Evolutionary conservation across 2,113 vertebrate species (phyloP).

Genomic region (Xiphophorus hellerii): DNA sequence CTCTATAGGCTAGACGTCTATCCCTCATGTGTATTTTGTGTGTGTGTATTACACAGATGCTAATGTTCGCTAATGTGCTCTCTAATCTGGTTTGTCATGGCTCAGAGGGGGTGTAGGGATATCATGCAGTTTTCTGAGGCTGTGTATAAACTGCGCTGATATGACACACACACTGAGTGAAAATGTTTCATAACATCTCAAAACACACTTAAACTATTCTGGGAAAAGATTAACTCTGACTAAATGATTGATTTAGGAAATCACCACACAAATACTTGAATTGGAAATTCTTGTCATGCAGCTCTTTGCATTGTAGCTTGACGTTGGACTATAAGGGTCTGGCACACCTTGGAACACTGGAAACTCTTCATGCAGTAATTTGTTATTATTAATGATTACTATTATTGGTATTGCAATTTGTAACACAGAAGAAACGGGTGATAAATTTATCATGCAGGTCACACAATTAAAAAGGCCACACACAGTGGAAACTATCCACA

Average conservation of each 20-base stretch:
- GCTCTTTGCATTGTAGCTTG: neutral
- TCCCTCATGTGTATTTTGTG: conserved; percentile 8
- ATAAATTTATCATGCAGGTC: neutral
- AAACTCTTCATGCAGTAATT: too few species aligned
- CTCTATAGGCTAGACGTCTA: conserved; percentile 15
- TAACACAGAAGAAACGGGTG: neutral
- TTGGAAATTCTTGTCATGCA: neutral
- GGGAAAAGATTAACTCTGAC: conserved; percentile 1
- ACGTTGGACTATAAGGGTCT: neutral
- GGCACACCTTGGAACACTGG: neutral
- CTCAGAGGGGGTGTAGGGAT: conserved; percentile 27
- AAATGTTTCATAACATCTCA: conserved; percentile 30
- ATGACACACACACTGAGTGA: conserved; percentile 36
- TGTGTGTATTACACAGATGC: conserved; percentile 44
- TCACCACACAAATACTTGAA: neutral
- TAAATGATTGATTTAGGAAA: neutral
- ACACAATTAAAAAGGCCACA: neutral
- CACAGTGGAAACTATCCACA: neutral
- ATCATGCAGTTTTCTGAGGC: conserved; percentile 41
- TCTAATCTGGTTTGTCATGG: conserved; percentile 56
- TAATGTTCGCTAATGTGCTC: conserved; percentile 33
- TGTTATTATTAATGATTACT: too few species aligned
- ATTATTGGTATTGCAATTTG: too few species aligned
- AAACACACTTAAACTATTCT: conserved; percentile 23
- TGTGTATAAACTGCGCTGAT: conserved; percentile 24